Evolutionary conservation across 2,888 invertebrate genomes (phyloP), one percentile per base, ranked within the genome.

Genomic region (Ectemnius continuus): DNA sequence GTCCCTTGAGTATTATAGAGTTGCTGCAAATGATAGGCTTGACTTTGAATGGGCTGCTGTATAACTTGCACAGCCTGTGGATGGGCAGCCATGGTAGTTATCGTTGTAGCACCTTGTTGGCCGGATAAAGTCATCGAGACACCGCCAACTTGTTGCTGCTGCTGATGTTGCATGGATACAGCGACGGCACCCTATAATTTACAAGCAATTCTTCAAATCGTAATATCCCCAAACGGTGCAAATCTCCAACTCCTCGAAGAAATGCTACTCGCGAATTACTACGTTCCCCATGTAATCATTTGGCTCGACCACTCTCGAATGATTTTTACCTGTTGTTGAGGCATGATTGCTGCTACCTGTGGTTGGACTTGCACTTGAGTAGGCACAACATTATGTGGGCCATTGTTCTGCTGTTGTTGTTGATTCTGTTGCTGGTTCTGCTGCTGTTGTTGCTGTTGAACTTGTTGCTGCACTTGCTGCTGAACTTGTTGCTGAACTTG

Each of bases 1-100:
- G 95, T 94, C 0, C 95, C 96, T 87, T 95, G 96, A 0, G 95
- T 93, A 88, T 96, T 95, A 91, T 96, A 96, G 76, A 97, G 91
- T 88, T 96, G 96, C 86, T 95, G 96, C 63, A 97, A 87, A 66
- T 91, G 91, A 87, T 97, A 96, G 2, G 95, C 93, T 60, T 93
- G 93, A 90, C 93, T 96, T 89, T 95, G 95, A 62, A 96, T 90
- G 0, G 95, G 95, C 85, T 96, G 97, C 88, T 96, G 96, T 84
- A 97, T 96, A 26, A 97, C 95, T 89, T 97, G 97, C 46, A 97
- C 95, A 2, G 90, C 91, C 80, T 94, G 93, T 77, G 96, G 96
- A 85, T 96, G 91, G 0, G 96, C 95, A 4, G 96, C 95, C 95
- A 96, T 95, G 5, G 95, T 94, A 2, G 95, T 94, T 70, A 96